Percentiles rank a stretch among this genome's conserved stretches.
phyloP scores from a whole-genome alignment of 92 coral and sea anemone genomes.

The Metridium senile region DNA sequence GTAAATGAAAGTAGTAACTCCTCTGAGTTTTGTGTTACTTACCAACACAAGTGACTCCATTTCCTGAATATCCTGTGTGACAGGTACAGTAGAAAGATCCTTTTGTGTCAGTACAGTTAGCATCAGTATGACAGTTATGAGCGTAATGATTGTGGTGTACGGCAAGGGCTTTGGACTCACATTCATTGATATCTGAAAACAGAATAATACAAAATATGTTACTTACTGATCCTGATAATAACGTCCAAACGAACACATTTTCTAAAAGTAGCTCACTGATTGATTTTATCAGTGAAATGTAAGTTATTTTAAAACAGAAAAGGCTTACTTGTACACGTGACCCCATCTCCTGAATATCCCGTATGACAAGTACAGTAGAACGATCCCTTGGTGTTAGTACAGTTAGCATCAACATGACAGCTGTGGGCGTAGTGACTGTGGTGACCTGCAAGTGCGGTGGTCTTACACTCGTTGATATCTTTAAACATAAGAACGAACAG shows the following conservation, averaged over 20 bases:
- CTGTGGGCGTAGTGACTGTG: constrained; percentile 36
- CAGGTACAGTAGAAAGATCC: constrained; percentile 86
- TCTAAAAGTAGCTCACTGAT: no score
- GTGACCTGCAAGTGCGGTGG: constrained; percentile 9
- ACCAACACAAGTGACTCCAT: constrained; percentile 19
- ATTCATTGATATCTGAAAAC: constrained; percentile 50
- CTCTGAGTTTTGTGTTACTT: not conserved
- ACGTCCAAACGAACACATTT: no score
- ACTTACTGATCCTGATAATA: not conserved
- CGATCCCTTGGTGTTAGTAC: constrained; percentile 85
- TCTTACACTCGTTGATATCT: constrained; percentile 43
- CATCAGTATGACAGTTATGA: constrained; percentile 71
- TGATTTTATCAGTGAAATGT: no score
- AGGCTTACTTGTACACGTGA: constrained; percentile 44
- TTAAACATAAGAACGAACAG: not conserved
- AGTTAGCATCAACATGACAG: constrained; percentile 73
- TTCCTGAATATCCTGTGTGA: constrained; percentile 75
- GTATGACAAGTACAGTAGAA: constrained; percentile 77
- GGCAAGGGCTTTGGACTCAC: constrained; percentile 30
- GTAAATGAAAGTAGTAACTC: no score
- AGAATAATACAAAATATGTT: no score
- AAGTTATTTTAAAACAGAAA: no score
- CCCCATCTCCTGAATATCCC: constrained; percentile 67
- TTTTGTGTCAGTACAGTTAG: constrained; percentile 83
- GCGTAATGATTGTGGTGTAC: constrained; percentile 44